These are phyloP conservation scores for Prionchulus punctatus DNA, from an alignment of 2,888 invertebrate species.

Conservation along the genomic window DNA sequence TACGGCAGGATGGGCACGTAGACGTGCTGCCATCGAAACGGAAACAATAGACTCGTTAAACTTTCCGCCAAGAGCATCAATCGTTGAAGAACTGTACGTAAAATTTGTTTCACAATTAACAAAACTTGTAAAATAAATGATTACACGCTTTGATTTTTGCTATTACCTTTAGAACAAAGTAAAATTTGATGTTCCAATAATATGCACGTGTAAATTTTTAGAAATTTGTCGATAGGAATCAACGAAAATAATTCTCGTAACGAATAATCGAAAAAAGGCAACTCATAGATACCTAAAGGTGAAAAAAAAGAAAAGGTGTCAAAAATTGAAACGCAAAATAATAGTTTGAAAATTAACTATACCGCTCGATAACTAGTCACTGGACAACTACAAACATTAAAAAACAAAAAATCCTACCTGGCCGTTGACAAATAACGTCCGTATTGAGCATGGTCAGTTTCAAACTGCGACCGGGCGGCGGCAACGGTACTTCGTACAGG, in stretches of 20 bases:
- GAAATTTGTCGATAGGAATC: conserved; percentile 74
- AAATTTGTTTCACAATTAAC: conserved; percentile 5
- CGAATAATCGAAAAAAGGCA: conserved; percentile 85
- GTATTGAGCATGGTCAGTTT: conserved; percentile 5
- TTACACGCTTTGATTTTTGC: neutral
- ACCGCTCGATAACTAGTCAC: too few relatives aligned
- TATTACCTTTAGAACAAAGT: conserved; percentile 66
- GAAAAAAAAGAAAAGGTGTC: neutral
- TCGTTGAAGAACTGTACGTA: conserved; percentile 64
- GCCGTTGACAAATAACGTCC: conserved; percentile 25
- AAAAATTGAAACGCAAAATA: conserved; percentile 4
- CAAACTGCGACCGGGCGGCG: conserved; percentile 11
- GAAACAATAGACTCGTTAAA: conserved; percentile 69
- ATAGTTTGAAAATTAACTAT: neutral
- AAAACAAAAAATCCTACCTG: conserved; percentile 18
- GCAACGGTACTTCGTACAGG: conserved; percentile 51
- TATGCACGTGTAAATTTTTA: conserved; percentile 83
- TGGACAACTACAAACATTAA: too few relatives aligned
- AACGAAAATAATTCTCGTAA: conserved; percentile 68
- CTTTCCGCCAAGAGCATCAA: conserved; percentile 93
- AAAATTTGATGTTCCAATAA: conserved; percentile 90
- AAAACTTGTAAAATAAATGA: neutral
- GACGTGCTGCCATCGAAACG: conserved; percentile 94
- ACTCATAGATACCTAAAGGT: conserved; percentile 46
- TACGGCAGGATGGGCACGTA: conserved; percentile 96